Evolutionary conservation across 2,888 invertebrate species (phyloP).

Genomic region (Brenthis daphne): DNA sequence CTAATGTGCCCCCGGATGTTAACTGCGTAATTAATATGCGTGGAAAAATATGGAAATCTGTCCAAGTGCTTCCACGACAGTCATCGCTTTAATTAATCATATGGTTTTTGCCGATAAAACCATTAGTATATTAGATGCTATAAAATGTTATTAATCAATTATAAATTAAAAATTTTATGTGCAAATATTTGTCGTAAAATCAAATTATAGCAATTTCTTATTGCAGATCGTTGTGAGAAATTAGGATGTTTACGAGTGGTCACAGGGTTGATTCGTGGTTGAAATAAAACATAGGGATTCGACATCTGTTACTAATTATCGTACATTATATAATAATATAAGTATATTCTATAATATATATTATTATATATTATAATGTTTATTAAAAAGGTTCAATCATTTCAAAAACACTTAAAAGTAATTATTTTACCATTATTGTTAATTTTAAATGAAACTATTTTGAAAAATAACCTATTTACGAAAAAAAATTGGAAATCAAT

Average conservation of each 20-base stretch:
- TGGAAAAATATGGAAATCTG: slow-evolving; percentile 55
- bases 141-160: slow-evolving; percentile 26
- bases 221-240: too few relatives aligned
- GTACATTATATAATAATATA: too few relatives aligned
- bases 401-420: too few relatives aligned
- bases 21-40: slow-evolving; percentile 66
- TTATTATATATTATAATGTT: too few relatives aligned
- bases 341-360: too few relatives aligned
- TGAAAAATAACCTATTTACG: too few relatives aligned
- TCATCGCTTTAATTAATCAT: slow-evolving; percentile 40
- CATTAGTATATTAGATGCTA: slow-evolving; percentile 34
- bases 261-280: neutral
- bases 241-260: too few relatives aligned
- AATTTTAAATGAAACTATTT: too few relatives aligned
- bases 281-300: neutral
- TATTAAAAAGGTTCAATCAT: too few relatives aligned
- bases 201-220: neutral
- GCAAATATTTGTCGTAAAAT: neutral
- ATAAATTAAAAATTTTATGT: slow-evolving; percentile 1
- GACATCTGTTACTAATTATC: too few relatives aligned
- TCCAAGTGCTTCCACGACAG: slow-evolving; percentile 32
- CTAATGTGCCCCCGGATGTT: slow-evolving; percentile 66
- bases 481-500: too few relatives aligned
- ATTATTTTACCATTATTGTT: too few relatives aligned
- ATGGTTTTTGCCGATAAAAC: slow-evolving; percentile 21